Conservation (phyloP, 2,797 vertebrate species). For the Danio tinwini region DNA sequence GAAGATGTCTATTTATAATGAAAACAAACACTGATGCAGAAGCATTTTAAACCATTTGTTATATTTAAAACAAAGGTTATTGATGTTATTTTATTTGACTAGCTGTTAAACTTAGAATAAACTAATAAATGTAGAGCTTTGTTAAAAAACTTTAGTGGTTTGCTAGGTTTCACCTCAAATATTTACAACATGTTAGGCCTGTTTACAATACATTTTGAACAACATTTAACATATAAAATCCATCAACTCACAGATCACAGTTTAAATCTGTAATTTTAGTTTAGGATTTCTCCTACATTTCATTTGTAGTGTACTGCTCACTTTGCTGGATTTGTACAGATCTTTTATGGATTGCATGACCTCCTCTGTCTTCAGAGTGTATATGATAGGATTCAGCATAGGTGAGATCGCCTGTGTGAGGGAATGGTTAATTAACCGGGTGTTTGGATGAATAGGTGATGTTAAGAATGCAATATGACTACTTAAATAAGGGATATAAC, state of each 20-base stretch:
- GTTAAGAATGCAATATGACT: slow-evolving; percentile 46
- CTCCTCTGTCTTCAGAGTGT: slow-evolving; percentile 74
- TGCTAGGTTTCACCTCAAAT: background rate
- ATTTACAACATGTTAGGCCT: background rate
- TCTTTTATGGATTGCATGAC: slow-evolving; percentile 65
- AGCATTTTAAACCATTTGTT: slow-evolving; percentile 23
- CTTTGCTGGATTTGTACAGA: slow-evolving; percentile 36
- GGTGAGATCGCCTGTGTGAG: slow-evolving; percentile 66
- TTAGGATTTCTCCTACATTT: background rate
- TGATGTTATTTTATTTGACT: background rate
- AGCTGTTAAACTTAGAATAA: background rate
- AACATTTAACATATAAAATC: background rate
- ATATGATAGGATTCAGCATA: slow-evolving; percentile 73
- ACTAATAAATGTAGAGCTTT: no score
- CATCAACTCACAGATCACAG: background rate
- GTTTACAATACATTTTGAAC: background rate
- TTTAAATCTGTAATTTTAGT: background rate
- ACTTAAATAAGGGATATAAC: slow-evolving; percentile 60
- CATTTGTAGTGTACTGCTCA: background rate
- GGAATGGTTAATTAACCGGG: slow-evolving; percentile 64
- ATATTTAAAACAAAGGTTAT: background rate
- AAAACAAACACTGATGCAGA: background rate
- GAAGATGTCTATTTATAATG: slow-evolving; percentile 60
- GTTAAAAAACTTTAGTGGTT: no score
- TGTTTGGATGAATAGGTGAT: slow-evolving; percentile 59